Evolutionary conservation across 1,140 invertebrate species (phyloP).

Genomic region (Holcopasites calliopsidis): DNA sequence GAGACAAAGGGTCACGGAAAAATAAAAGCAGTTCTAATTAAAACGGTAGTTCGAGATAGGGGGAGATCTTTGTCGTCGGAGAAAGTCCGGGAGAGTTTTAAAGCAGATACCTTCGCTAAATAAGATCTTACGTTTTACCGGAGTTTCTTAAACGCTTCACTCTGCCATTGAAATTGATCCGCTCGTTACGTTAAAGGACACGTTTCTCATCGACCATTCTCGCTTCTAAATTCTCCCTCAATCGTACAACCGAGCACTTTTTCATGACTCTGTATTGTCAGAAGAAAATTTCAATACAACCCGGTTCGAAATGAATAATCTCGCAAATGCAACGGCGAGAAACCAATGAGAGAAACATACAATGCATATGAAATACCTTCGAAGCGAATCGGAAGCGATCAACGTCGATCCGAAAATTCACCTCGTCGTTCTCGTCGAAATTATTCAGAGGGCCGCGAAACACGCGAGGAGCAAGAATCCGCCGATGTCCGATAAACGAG

Average conservation of each 20-base stretch:
- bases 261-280: too few relatives aligned
- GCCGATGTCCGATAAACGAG: conserved; percentile 37
- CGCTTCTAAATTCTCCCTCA: neutral
- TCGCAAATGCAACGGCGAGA: too few relatives aligned
- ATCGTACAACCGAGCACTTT: too few relatives aligned
- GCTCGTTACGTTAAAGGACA: neutral
- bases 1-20: conserved; percentile 66
- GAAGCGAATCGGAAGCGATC: neutral
- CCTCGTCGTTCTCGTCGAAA: neutral
- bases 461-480: neutral
- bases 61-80: conserved; percentile 55
- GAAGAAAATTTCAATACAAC: too few relatives aligned
- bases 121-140: conserved; percentile 24
- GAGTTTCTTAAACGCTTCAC: conserved; percentile 16
- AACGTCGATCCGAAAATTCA: neutral
- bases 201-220: neutral
- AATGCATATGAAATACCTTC: too few relatives aligned
- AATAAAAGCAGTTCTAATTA: conserved; percentile 76
- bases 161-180: neutral
- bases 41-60: conserved; percentile 63
- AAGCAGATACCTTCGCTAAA: conserved; percentile 54
- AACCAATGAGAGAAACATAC: too few relatives aligned
- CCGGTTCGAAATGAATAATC: too few relatives aligned
- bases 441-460: neutral
- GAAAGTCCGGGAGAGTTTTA: conserved; percentile 47